These are phyloP conservation scores for Caenorhabditis plicata DNA, from an alignment of 2,888 invertebrate genomes.

Conservation along the genomic window DNA sequence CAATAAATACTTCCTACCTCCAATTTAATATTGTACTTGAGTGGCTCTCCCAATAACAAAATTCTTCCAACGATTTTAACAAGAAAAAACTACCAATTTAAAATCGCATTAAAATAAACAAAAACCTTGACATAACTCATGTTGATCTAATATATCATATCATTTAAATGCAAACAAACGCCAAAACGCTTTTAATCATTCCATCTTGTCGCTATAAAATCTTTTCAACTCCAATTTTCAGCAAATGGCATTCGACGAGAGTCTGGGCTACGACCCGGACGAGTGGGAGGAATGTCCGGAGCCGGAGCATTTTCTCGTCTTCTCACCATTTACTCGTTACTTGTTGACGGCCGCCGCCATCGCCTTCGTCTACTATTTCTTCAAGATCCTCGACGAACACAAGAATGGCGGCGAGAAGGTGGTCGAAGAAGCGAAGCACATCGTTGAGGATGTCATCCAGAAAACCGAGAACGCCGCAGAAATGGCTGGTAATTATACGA, in stretches of 20 bases:
- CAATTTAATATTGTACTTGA: no score
- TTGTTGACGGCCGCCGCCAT: slow-evolving; percentile 53
- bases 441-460: slow-evolving; percentile 7
- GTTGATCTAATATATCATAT: no score
- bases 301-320: slow-evolving; percentile 58
- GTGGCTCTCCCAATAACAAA: no score
- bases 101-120: no score
- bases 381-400: slow-evolving; percentile 55
- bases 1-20: no score
- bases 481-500: neutral
- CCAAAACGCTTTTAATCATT: no score
- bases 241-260: slow-evolving; percentile 54
- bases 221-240: no score
- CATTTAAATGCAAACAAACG: no score
- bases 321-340: slow-evolving; percentile 46
- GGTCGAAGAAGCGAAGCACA: slow-evolving; percentile 5
- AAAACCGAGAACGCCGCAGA: slow-evolving; percentile 9
- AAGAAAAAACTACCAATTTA: no score
- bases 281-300: slow-evolving; percentile 64
- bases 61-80: no score
- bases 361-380: slow-evolving; percentile 55
- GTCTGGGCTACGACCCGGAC: slow-evolving; percentile 59
- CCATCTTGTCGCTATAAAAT: no score
- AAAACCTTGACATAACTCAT: no score
- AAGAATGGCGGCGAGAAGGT: slow-evolving; percentile 44